Conservation (phyloP, 2,797 vertebrate genomes). For the Xenentodon cancila region DNA sequence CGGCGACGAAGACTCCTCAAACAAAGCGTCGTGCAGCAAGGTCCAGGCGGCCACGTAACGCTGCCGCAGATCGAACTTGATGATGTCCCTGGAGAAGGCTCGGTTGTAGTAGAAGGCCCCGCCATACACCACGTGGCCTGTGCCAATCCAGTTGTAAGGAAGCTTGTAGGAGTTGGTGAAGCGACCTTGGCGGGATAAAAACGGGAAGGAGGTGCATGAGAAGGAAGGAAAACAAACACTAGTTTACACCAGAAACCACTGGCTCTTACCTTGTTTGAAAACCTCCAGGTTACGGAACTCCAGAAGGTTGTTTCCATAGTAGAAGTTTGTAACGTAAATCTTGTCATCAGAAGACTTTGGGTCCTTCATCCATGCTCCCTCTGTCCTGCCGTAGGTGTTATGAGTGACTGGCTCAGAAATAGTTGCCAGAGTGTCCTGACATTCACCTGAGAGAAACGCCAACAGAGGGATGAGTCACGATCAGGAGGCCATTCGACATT, state of each 20-base stretch:
- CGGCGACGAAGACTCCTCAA: slow-evolving; percentile 87
- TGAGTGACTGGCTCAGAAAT: slow-evolving; percentile 93
- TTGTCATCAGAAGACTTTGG: slow-evolving; percentile 88
- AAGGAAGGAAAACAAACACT: neutral
- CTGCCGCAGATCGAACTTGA: slow-evolving; percentile 92
- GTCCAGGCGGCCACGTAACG: slow-evolving; percentile 93
- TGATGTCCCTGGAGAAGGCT: slow-evolving; percentile 97
- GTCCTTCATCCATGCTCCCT: slow-evolving; percentile 99
- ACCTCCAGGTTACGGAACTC: slow-evolving; percentile 94
- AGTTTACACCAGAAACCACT: neutral
- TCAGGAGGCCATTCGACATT: slow-evolving; percentile 32
- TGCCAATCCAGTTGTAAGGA: slow-evolving; percentile 97
- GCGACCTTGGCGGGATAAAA: slow-evolving; percentile 80
- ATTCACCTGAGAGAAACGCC: slow-evolving; percentile 82
- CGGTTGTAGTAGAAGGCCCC: slow-evolving; percentile 97
- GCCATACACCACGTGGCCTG: slow-evolving; percentile 91
- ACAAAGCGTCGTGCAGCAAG: slow-evolving; percentile 91
- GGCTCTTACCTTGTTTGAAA: slow-evolving; percentile 92
- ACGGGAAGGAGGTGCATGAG: neutral
- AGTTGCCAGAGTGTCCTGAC: slow-evolving; percentile 95
- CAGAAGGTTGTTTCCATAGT: slow-evolving; percentile 93
- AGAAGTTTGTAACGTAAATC: slow-evolving; percentile 95
- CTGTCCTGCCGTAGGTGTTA: slow-evolving; percentile 92
- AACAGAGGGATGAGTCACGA: slow-evolving; percentile 23
- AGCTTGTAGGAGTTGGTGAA: slow-evolving; percentile 98